A percentile compares a stretch with the other conserved stretches of the same genome.
Evolutionary conservation across 2,797 vertebrate genomes (phyloP).

Genomic region (Phataginus tricuspis): DNA sequence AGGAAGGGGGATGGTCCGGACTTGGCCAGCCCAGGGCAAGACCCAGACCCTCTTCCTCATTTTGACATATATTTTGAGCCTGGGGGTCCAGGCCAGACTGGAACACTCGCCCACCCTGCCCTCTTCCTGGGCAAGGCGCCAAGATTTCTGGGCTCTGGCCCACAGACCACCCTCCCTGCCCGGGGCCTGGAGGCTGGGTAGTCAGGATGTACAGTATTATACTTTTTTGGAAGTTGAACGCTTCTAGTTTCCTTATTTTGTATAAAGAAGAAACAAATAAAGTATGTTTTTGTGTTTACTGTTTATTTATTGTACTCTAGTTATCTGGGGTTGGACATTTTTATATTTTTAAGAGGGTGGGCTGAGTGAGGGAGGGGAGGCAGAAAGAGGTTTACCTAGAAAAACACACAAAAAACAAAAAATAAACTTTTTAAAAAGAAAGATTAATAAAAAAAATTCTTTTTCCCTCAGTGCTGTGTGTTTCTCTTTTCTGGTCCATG

Average conservation of each 20-base stretch:
- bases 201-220: constrained; percentile 86
- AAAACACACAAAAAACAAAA: constrained; percentile 48
- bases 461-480: constrained; percentile 79
- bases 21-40: neutral
- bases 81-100: constrained; percentile 23
- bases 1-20: neutral
- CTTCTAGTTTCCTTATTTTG: constrained; percentile 91
- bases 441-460: constrained; percentile 80
- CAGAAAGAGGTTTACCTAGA: constrained; percentile 78
- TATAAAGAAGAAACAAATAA: constrained; percentile 90
- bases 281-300: constrained; percentile 91
- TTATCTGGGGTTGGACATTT: constrained; percentile 81
- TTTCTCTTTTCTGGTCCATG: constrained; percentile 71
- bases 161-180: constrained; percentile 28
- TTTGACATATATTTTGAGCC: neutral
- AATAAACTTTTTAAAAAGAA: constrained; percentile 77
- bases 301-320: constrained; percentile 90
- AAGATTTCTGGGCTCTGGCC: constrained; percentile 32
- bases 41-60: neutral
- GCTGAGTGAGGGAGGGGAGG: constrained; percentile 47
- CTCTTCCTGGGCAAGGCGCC: neutral
- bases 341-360: constrained; percentile 83
- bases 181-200: constrained; percentile 63
- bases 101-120: constrained; percentile 11
- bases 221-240: constrained; percentile 87